Evolutionary conservation across 64 coral and sea anemone species (phyloP).

Genomic region (Montipora efflorescens): DNA sequence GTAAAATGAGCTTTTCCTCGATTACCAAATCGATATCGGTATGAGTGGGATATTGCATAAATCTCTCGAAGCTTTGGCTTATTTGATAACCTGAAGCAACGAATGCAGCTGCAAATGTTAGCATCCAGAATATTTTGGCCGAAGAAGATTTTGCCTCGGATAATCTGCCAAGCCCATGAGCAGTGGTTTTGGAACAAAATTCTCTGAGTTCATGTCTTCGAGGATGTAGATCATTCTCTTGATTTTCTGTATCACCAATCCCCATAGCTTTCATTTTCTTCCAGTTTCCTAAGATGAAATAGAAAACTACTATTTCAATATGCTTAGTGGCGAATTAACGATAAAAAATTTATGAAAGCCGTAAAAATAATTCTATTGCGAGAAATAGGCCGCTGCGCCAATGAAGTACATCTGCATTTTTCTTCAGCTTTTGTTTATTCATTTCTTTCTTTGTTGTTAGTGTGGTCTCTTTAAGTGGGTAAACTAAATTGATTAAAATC

Average conservation of each 20-base stretch:
- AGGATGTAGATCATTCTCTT: no score
- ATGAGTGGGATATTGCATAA: conserved; percentile 3
- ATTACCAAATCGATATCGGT: background rate
- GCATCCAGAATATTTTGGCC: conserved; percentile 29
- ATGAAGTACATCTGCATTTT: no score
- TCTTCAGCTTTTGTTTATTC: no score
- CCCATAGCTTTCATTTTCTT: background rate
- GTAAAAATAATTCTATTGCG: no score
- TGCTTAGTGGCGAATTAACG: no score
- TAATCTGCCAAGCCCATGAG: conserved; percentile 39
- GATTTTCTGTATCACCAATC: no score
- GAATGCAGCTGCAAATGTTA: conserved; percentile 9
- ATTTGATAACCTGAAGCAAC: conserved; percentile 11
- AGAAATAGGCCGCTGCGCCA: no score
- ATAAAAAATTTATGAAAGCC: no score
- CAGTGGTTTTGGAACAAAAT: conserved; percentile 25
- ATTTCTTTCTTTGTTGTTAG: no score
- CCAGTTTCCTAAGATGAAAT: background rate
- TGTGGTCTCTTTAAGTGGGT: background rate
- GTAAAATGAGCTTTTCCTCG: conserved; percentile 11
- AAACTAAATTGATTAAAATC: background rate
- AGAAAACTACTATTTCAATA: no score
- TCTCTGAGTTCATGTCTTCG: background rate
- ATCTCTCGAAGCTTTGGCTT: background rate
- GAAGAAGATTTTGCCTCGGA: conserved; percentile 13